Percentiles rank a stretch among this genome's conserved stretches.
These are phyloP conservation scores for Protonibea diacanthus DNA, from an alignment of 2,797 vertebrate species.

Conservation along the genomic window DNA sequence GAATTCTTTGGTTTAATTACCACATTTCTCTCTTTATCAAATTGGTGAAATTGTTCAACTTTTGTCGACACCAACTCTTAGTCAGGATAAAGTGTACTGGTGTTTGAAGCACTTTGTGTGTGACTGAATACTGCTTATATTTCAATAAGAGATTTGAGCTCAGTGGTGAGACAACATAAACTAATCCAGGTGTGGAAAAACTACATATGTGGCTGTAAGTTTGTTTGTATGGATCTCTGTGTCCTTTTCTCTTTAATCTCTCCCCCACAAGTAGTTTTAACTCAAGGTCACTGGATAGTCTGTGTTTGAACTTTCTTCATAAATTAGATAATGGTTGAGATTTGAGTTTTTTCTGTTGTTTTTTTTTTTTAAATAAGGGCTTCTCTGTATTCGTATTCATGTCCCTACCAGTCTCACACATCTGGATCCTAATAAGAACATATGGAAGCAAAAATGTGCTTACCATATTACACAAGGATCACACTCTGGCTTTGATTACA, in stretches of 20 bases:
- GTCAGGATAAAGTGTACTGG: conserved; percentile 36
- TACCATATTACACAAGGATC: conserved; percentile 65
- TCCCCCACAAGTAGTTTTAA: conserved; percentile 30
- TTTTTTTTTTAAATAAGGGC: conserved; percentile 32
- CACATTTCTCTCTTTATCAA: conserved; percentile 30
- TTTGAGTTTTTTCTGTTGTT: background rate
- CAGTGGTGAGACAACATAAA: conserved; percentile 62
- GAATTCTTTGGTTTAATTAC: conserved; percentile 5
- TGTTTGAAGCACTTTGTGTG: conserved; percentile 33
- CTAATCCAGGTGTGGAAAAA: conserved; percentile 74
- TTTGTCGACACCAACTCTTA: conserved; percentile 37
- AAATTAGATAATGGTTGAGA: conserved; percentile 54
- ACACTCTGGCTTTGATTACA: conserved; percentile 60
- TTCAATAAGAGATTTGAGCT: conserved; percentile 56
- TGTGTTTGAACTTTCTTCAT: conserved; percentile 5
- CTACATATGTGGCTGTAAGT: conserved; percentile 25
- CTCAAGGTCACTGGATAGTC: conserved; percentile 48
- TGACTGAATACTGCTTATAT: conserved; percentile 55
- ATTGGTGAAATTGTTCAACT: conserved; percentile 27
- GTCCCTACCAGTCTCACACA: conserved; percentile 57
- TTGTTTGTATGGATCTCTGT: conserved; percentile 11
- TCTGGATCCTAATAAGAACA: conserved; percentile 74
- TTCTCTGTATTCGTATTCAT: conserved; percentile 51
- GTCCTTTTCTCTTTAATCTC: conserved; percentile 16
- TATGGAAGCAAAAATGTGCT: conserved; percentile 64